Evolutionary conservation across 2,888 invertebrate genomes (phyloP).

Genomic region (Scelioninae gen. 2): DNA sequence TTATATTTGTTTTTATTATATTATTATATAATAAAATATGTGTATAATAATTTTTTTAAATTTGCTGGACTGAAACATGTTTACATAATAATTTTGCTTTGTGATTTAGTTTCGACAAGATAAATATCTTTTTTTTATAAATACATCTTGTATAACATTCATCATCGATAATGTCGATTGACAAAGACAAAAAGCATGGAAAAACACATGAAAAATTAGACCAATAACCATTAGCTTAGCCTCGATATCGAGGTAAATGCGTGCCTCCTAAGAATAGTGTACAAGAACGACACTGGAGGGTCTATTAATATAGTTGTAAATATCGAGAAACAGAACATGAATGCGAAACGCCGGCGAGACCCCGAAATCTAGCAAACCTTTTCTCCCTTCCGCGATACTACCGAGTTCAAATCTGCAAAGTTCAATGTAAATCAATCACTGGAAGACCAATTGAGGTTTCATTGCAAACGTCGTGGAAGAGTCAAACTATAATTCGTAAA

Average conservation of each 20-base stretch:
- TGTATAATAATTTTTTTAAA: too few relatives aligned
- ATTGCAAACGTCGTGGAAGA: conserved; percentile 8
- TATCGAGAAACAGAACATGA: conserved; percentile 57
- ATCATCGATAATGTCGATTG: background rate
- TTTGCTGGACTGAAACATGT: too few relatives aligned
- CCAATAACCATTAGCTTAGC: conserved; percentile 52
- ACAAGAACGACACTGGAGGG: conserved; percentile 65
- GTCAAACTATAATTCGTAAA: conserved; percentile 18
- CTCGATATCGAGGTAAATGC: conserved; percentile 63
- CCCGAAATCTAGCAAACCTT: conserved; percentile 53
- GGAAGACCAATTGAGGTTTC: background rate
- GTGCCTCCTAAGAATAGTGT: conserved; percentile 68
- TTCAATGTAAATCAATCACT: conserved; percentile 47
- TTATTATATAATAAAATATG: too few relatives aligned
- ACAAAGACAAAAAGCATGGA: conserved; percentile 1
- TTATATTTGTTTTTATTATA: too few relatives aligned
- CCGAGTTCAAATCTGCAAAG: conserved; percentile 39
- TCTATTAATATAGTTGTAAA: conserved; percentile 66
- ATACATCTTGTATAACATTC: too few relatives aligned
- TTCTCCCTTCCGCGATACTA: conserved; percentile 21
- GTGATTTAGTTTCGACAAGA: too few relatives aligned
- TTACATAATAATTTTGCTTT: too few relatives aligned
- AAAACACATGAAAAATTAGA: conserved; percentile 39
- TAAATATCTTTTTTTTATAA: too few relatives aligned
- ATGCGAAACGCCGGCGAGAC: conserved; percentile 56